Conservation (phyloP, 2,797 vertebrate genomes). For the Scolopax bukidnonensis region DNA sequence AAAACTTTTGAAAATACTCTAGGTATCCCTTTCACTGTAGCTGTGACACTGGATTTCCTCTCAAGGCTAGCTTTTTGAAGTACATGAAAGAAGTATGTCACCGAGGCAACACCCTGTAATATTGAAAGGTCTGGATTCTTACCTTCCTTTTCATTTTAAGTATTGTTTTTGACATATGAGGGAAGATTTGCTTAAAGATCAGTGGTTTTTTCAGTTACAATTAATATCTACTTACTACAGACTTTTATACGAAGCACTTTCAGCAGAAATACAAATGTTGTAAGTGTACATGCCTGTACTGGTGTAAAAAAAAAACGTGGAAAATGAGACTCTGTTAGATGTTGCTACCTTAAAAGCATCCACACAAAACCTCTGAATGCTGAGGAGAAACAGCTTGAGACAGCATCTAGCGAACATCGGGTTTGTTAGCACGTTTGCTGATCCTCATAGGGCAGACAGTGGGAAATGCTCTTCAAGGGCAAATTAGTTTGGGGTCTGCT, state of each 20-base stretch:
- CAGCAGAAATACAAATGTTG: background rate
- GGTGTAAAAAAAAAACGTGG: background rate
- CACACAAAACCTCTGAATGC: background rate
- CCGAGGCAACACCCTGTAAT: background rate
- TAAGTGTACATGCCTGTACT: background rate
- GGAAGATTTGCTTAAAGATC: background rate
- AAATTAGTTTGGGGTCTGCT: slow-evolving; percentile 83
- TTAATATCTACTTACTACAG: background rate
- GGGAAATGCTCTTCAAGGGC: slow-evolving; percentile 77
- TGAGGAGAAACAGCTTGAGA: background rate
- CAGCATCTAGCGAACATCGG: fast-evolving
- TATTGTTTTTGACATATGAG: background rate
- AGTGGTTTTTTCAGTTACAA: background rate
- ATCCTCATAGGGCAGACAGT: slow-evolving; percentile 71
- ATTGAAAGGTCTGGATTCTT: background rate
- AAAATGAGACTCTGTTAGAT: background rate
- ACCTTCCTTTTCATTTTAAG: background rate
- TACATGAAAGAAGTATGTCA: background rate
- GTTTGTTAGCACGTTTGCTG: slow-evolving; percentile 7
- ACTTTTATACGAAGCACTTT: background rate
- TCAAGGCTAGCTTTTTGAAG: fast-evolving
- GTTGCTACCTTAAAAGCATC: background rate
- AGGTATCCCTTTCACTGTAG: background rate
- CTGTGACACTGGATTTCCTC: background rate
- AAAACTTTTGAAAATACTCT: background rate